Percentiles rank a stretch among this genome's conserved stretches.
Conservation (phyloP, 2,113 vertebrate species). For the Podiceps cristatus region DNA sequence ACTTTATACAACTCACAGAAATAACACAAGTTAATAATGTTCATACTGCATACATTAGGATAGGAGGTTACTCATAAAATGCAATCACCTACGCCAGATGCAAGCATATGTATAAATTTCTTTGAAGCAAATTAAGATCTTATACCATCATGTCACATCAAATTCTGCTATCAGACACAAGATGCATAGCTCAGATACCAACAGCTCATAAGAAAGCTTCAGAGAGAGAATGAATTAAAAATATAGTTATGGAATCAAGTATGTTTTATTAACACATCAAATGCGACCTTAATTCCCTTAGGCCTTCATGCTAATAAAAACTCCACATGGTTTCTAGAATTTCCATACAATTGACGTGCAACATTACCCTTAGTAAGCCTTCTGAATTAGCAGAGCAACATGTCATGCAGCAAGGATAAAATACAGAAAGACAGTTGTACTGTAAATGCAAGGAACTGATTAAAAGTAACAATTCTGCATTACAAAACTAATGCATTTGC, state of each 20-base stretch:
- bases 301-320: not conserved
- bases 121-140: not conserved
- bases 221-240: not conserved
- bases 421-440: not conserved
- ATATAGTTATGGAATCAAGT: not conserved
- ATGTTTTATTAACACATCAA: not conserved
- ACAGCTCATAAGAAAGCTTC: not conserved
- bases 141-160: not conserved
- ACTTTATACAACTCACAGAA: not conserved
- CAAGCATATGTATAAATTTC: not conserved
- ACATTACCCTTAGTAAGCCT: not conserved
- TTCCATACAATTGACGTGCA: not conserved
- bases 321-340: not conserved
- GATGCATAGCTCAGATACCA: not conserved
- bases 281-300: not conserved
- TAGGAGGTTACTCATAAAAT: not conserved
- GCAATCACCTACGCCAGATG: not conserved
- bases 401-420: not conserved
- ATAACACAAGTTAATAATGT: not conserved
- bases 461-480: not conserved
- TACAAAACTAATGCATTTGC: not conserved
- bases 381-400: not conserved
- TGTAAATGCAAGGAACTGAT: not conserved
- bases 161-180: not conserved
- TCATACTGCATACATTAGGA: not conserved